Percentiles rank a stretch among this genome's conserved stretches.
Conservation (phyloP, 92 coral and sea anemone genomes). For the Plumapathes pennacea region DNA sequence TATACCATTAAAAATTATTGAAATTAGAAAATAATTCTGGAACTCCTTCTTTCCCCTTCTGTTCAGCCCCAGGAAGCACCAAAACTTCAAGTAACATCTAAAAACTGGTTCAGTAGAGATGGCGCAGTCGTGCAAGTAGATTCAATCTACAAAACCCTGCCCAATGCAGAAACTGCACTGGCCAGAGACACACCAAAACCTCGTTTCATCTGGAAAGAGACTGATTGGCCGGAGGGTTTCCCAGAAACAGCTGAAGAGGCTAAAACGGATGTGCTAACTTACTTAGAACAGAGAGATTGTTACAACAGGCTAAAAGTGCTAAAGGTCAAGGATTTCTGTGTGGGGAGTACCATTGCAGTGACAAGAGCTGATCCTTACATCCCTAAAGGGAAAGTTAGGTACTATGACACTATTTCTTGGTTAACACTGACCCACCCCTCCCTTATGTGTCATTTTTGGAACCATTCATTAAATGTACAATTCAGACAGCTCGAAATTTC, state of each 20-base stretch:
- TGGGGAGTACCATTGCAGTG: slow-evolving; percentile 92
- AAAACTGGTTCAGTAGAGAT: slow-evolving; percentile 60
- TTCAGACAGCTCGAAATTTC: no score
- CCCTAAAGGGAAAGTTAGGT: slow-evolving; percentile 90
- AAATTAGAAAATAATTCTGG: no score
- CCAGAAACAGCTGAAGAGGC: slow-evolving; percentile 91
- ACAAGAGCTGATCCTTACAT: slow-evolving; percentile 89
- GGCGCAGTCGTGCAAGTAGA: slow-evolving; percentile 69
- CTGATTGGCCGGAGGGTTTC: slow-evolving; percentile 66
- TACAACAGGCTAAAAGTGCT: slow-evolving; percentile 70
- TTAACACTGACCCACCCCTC: no score
- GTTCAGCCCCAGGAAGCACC: no score
- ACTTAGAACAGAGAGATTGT: slow-evolving; percentile 90
- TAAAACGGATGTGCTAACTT: slow-evolving; percentile 81
- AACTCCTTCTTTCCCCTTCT: no score
- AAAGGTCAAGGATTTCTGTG: slow-evolving; percentile 81
- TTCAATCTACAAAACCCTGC: slow-evolving; percentile 83
- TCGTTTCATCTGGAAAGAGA: slow-evolving; percentile 92
- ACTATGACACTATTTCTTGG: no score
- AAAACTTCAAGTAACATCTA: slow-evolving; percentile 27
- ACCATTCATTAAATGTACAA: no score
- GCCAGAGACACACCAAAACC: slow-evolving; percentile 70
- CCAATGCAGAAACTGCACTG: slow-evolving; percentile 82
- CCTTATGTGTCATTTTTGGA: no score
- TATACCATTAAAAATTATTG: no score